Base-by-base conservation (phyloP, 2,888 invertebrate species). In the Alloplasta piceator region DNA sequence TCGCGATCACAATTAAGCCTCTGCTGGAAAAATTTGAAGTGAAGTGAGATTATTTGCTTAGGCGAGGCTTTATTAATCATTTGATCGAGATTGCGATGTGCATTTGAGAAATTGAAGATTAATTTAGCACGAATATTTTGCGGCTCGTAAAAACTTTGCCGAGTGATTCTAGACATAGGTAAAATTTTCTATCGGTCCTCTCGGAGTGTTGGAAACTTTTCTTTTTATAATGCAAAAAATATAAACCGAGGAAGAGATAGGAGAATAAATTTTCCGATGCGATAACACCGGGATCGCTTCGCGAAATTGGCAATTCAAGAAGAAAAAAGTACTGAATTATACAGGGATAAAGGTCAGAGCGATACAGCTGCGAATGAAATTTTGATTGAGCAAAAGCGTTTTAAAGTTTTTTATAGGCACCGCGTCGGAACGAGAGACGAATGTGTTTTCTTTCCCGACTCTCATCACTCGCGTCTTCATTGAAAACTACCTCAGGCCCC, bases 361-460 rank as follows among this genome's bases (percentile, higher is more conserved):
- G n/a, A 52, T 50, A 67, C 60, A 74, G 58, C 68, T 61, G 36
- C 46, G 63, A 52, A 48, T 61, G 70, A 66, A 78, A 82, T 72
- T 38, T 50, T 68, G 82, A 78, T 83, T 82, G 82, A 80, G 68
- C 26, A 78, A 83, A 82, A 82, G 78, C 80, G 75, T 83, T 83
- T 80, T 82, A 82, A 83, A 83, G 72, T 83, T 77, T 78, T 58
- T 48, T 9, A 46, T 46, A 46, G 46, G n/a, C 10, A 16, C 16
- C 58, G 7, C 60, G 48, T 50, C 12, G 9, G 61, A 61, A 46
- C 48, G 63, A 55, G 61, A 70, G 61, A 75, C 43, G 61, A 76
- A 81, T 68, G 3, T 26, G 26, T 2, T 26, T 26, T 26, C 26
- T 26, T 63, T 52, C 50, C 52, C 41, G 43, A 61, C 58, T 46